phyloP scores from a whole-genome alignment of 2,888 invertebrate genomes.

The Drosophila pullipes region DNA sequence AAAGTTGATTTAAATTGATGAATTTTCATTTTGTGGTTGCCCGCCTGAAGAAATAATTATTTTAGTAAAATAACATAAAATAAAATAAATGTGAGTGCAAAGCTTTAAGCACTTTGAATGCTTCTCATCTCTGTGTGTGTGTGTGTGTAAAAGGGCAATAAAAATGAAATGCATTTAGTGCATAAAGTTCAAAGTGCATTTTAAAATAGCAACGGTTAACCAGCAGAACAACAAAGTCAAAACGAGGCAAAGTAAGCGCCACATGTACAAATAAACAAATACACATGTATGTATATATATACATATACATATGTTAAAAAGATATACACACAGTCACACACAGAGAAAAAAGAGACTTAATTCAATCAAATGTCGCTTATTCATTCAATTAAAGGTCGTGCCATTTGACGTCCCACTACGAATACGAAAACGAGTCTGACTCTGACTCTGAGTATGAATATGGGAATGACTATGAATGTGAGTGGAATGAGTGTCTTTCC shows the following conservation, averaged over 20 bases:
- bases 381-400: slow-evolving; percentile 84
- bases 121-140: background rate
- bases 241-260: slow-evolving; percentile 53
- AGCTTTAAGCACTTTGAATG: slow-evolving; percentile 7
- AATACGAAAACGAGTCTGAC: slow-evolving; percentile 42
- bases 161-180: slow-evolving; percentile 28
- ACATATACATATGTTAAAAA: slow-evolving; percentile 21
- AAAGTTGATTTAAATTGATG: background rate
- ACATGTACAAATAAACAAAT: slow-evolving; percentile 19
- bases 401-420: slow-evolving; percentile 74
- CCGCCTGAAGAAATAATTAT: background rate
- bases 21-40: background rate
- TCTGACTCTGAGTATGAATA: slow-evolving; percentile 10
- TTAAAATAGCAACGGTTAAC: slow-evolving; percentile 56
- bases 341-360: slow-evolving; percentile 58
- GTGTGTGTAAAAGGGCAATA: background rate
- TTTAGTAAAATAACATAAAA: background rate
- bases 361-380: slow-evolving; percentile 83
- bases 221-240: slow-evolving; percentile 29
- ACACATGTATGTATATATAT: background rate
- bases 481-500: slow-evolving; percentile 10
- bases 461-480: slow-evolving; percentile 2
- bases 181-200: slow-evolving; percentile 64
- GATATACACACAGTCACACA: background rate
- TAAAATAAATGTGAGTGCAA: background rate